Evolutionary conservation across 2,113 vertebrate species (phyloP).

Genomic region (Shinisaurus crocodilurus): DNA sequence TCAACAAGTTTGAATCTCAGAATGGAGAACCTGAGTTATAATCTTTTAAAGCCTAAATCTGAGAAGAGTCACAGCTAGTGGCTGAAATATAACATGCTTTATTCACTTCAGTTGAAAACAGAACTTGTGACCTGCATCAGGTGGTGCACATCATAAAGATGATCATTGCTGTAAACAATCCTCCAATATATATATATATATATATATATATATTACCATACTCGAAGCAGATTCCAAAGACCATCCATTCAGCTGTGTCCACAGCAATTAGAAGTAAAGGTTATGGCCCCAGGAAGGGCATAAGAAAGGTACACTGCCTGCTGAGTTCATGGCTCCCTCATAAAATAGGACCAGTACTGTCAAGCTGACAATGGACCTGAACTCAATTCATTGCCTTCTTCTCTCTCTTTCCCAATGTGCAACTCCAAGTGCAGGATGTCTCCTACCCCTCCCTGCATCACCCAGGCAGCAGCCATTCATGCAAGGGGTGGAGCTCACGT

Average conservation of each 20-base stretch:
- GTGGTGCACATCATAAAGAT: neutral
- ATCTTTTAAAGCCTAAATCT: neutral
- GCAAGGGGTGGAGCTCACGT: neutral
- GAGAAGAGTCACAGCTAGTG: neutral
- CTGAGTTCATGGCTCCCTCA: neutral
- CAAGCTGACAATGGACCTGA: neutral
- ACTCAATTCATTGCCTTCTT: neutral
- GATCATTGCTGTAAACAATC: neutral
- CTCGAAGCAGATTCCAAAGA: slow-evolving; percentile 3
- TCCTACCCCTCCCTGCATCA: no score
- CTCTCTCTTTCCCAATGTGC: neutral
- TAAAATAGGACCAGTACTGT: neutral
- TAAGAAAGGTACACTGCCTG: neutral
- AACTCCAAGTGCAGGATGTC: neutral
- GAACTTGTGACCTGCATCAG: neutral
- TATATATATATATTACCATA: no score
- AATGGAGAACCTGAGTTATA: no score
- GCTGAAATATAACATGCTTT: neutral
- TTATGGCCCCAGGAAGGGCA: slow-evolving; percentile 30
- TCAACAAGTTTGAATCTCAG: neutral
- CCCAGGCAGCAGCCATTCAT: neutral
- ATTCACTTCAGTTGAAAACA: neutral
- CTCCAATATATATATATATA: no score
- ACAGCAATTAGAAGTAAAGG: slow-evolving; percentile 15
- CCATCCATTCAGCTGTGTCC: neutral